Percentiles rank a stretch among this genome's conserved stretches.
Conservation (phyloP, 2,888 invertebrate genomes). For the Nematopogon swammerdamellus region DNA sequence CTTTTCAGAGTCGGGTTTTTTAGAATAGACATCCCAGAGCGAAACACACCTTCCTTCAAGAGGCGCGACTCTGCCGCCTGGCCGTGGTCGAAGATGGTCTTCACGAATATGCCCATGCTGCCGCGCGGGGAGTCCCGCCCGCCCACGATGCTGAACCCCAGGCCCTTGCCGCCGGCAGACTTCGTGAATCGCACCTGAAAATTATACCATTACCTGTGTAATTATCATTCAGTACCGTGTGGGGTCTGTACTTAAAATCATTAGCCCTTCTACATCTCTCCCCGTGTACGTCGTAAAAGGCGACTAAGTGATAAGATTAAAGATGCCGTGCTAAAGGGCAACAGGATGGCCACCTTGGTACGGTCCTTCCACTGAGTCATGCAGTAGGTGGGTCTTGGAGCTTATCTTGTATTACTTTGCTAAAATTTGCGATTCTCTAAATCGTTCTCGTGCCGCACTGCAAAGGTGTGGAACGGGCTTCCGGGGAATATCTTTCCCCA, state of each 20-base stretch:
- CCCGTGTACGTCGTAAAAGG: no score
- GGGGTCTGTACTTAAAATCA: neutral
- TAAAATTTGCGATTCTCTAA: neutral
- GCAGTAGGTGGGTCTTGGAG: no score
- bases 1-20: no score
- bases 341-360: no score
- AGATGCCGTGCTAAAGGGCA: no score
- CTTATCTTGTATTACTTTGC: neutral
- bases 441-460: no score
- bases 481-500: no score
- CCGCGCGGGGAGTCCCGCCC: slow-evolving; percentile 83
- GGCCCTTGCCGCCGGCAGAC: slow-evolving; percentile 78
- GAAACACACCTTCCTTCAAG: slow-evolving; percentile 76
- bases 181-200: slow-evolving; percentile 66
- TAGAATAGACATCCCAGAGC: no score
- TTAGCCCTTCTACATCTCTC: no score
- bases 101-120: slow-evolving; percentile 85
- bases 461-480: no score
- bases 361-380: no score
- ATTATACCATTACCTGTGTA: neutral
- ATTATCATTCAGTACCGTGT: neutral
- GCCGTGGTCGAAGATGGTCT: slow-evolving; percentile 81
- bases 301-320: no score
- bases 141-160: slow-evolving; percentile 88
- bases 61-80: slow-evolving; percentile 79